Evolutionary conservation across 2,888 invertebrate genomes (phyloP).

Genomic region (Orthosia gothica): DNA sequence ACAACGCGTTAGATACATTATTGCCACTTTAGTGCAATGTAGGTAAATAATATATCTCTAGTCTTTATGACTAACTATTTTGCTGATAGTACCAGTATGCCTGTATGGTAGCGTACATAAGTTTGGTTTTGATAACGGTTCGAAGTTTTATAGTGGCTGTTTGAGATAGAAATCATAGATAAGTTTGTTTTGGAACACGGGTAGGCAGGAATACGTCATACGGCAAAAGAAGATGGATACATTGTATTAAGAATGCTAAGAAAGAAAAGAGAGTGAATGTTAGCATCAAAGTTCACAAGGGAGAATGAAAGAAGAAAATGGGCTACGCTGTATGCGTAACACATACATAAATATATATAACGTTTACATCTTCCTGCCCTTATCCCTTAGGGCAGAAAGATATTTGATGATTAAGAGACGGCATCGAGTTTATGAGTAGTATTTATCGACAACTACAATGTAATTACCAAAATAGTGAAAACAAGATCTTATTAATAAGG

Average conservation of each 20-base stretch:
- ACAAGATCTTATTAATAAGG: background rate
- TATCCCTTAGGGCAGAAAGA: no score
- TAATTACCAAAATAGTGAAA: background rate
- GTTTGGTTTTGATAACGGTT: slow-evolving; percentile 56
- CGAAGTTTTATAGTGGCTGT: slow-evolving; percentile 58
- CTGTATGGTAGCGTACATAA: slow-evolving; percentile 19
- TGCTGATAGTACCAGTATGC: slow-evolving; percentile 9
- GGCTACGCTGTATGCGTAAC: no score
- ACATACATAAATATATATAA: no score
- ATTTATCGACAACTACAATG: background rate
- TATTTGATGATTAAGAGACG: background rate
- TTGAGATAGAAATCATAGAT: slow-evolving; percentile 41
- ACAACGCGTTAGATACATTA: no score
- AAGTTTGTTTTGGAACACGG: slow-evolving; percentile 28
- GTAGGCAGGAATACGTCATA: background rate
- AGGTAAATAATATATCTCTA: background rate
- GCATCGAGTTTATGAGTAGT: background rate
- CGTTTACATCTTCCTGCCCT: no score
- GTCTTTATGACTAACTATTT: background rate
- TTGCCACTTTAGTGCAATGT: background rate
- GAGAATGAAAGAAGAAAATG: no score
- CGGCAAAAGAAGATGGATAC: background rate
- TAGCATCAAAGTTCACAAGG: no score
- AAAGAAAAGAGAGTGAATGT: background rate
- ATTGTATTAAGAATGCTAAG: background rate